Percentiles rank a stretch among this genome's conserved stretches.
These are phyloP conservation scores for Porites australiensis DNA, from an alignment of 64 coral and sea anemone species.

Conservation along the genomic window DNA sequence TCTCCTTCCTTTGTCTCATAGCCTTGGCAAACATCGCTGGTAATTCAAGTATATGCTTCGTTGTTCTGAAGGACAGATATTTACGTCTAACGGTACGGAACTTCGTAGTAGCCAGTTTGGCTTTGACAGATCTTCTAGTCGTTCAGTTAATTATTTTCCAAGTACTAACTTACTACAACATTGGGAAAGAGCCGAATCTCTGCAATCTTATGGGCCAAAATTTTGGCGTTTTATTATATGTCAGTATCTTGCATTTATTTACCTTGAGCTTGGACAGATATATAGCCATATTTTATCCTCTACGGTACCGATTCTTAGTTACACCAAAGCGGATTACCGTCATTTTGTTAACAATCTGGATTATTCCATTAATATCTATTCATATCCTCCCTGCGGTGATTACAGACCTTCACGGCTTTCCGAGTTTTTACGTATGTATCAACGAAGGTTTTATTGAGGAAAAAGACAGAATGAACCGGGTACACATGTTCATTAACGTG, in stretches of 20 bases:
- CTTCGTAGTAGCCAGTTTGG: conserved; percentile 62
- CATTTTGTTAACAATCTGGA: conserved; percentile 64
- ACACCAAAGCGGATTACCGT: conserved; percentile 42
- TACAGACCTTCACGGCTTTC: not conserved
- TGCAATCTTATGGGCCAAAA: conserved; percentile 53
- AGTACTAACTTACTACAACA: conserved; percentile 18
- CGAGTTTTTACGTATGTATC: conserved; percentile 41
- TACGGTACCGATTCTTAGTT: conserved; percentile 63
- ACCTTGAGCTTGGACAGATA: conserved; percentile 74
- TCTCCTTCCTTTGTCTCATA: conserved; percentile 20
- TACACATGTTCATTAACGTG: conserved; percentile 32
- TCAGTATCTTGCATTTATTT: conserved; percentile 82
- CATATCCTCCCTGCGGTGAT: conserved; percentile 24
- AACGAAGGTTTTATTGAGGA: conserved; percentile 1
- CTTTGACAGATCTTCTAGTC: conserved; percentile 62
- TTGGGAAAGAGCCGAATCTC: not conserved
- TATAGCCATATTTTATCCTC: conserved; percentile 83
- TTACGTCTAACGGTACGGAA: conserved; percentile 52
- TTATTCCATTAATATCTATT: conserved; percentile 56
- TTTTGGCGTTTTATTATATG: conserved; percentile 57
- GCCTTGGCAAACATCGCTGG: conserved; percentile 44
- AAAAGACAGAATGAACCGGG: not conserved
- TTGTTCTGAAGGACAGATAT: conserved; percentile 64
- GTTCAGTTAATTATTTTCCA: conserved; percentile 45
- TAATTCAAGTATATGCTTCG: conserved; percentile 54